These are phyloP conservation scores for Nyctibius bracteatus DNA, from an alignment of 2,113 vertebrate genomes.

Conservation along the genomic window DNA sequence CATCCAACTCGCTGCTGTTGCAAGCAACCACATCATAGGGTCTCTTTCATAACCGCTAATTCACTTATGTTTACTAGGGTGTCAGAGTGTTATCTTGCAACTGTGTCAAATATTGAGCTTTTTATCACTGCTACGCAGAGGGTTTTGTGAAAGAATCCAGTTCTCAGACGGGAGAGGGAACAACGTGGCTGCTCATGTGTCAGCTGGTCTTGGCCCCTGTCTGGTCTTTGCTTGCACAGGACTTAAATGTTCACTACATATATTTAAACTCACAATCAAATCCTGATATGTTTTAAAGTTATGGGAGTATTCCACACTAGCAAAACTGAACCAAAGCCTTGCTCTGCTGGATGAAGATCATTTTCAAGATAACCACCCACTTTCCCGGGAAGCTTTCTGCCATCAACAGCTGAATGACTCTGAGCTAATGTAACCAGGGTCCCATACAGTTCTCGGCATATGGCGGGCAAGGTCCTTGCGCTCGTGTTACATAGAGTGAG, in stretches of 20 bases:
- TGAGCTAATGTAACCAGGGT: neutral
- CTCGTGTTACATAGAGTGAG: neutral
- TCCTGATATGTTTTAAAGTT: neutral
- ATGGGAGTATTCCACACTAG: neutral
- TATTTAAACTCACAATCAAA: slow-evolving; percentile 2
- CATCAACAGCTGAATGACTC: neutral
- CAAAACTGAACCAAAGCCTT: neutral
- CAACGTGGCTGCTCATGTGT: neutral
- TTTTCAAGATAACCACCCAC: neutral
- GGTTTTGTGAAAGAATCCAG: slow-evolving; percentile 13
- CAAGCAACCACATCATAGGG: neutral
- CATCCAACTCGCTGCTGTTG: neutral
- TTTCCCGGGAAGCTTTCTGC: neutral
- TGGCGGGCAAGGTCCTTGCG: neutral
- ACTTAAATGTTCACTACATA: neutral
- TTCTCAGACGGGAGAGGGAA: neutral
- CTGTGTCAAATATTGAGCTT: slow-evolving; percentile 8
- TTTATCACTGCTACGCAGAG: neutral
- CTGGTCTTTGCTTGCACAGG: slow-evolving; percentile 7
- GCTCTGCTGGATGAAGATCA: neutral
- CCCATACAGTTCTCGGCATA: neutral
- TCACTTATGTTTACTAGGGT: neutral
- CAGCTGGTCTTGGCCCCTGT: neutral
- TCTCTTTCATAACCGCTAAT: neutral
- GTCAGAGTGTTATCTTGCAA: neutral